These are phyloP conservation scores for Invenusta paracnida DNA, from an alignment of 2,888 invertebrate species.

Conservation along the genomic window DNA sequence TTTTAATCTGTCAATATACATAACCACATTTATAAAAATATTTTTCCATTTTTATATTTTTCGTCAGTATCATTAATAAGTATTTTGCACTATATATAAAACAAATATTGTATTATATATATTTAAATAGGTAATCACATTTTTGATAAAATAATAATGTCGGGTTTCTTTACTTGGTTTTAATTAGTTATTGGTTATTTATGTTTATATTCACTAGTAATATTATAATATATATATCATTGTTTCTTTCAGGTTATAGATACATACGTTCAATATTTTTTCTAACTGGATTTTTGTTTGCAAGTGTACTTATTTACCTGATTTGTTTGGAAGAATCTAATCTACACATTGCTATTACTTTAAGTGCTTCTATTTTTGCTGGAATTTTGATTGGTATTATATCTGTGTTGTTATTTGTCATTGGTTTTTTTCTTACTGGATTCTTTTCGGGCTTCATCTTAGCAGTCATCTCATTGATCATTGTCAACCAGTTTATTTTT, in stretches of 20 bases:
- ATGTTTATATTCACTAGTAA: no score
- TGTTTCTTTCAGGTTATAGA: conserved; percentile 17
- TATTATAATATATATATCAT: no score
- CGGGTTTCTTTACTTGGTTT: no score
- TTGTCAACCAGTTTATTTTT: neutral
- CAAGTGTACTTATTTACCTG: conserved; percentile 15
- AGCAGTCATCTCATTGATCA: neutral
- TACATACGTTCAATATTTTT: neutral
- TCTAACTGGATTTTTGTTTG: conserved; percentile 27
- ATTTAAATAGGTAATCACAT: no score
- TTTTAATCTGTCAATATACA: no score
- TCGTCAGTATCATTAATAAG: no score
- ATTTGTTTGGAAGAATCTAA: neutral
- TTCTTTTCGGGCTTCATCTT: conserved; percentile 8
- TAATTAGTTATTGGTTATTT: no score
- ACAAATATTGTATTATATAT: no score
- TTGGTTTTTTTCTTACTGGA: conserved; percentile 25
- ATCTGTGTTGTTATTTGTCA: neutral
- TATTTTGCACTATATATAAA: no score
- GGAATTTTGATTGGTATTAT: neutral
- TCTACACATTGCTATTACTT: neutral
- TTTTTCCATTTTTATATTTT: no score
- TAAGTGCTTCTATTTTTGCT: neutral
- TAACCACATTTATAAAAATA: no score
- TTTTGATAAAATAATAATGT: no score